Base-by-base conservation (phyloP, 2,888 invertebrate genomes). In the Exephanes ischioxanthus region DNA sequence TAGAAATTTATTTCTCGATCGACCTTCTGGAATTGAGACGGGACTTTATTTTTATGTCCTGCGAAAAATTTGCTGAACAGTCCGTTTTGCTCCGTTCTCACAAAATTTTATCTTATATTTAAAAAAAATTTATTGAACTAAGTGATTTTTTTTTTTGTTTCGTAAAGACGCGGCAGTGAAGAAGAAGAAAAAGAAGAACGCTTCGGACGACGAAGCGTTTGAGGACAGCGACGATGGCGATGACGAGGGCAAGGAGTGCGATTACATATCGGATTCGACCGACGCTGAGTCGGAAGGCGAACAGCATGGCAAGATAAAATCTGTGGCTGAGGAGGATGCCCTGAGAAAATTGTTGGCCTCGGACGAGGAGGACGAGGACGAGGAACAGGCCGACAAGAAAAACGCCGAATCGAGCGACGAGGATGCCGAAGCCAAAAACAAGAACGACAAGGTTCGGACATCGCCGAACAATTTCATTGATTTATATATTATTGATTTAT, bases 151-250 rank as follows among this genome's bases (percentile, higher is more conserved):
- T 53, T 61, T 51, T 26, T 55, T 66, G 9, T 61, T 67, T 71
- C n/a, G 63, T 78, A 45, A 67, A 83, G 76, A 85, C 26, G 81
- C 81, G n/a, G 95, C 72, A 16, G 81, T 55, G 55, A 88, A 95
- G 19, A 95, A 95, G 76, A 96, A 96, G 86, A 98, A 97, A 92
- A 97, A 97, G 91, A 97, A 97, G 94, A 96, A 96, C 80, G 97
- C 97, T 87, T 97, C 97, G 0, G 97, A 98, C 86, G 97, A 97
- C 88, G 99, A 99, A 92, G 99, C 98, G 0, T 96, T 97, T 79
- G 99, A 99, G 93, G 99, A 99, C 92, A 99, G 99, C 88, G 99
- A 99, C 94, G 99, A 99, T 93, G 99, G 99, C 0, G 99, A 99
- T 93, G 98, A 98, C 91, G 99, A 99, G 94, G 99, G 99, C 0